Conservation (phyloP, 2,113 vertebrate species). For the Vulpes lagopus region DNA sequence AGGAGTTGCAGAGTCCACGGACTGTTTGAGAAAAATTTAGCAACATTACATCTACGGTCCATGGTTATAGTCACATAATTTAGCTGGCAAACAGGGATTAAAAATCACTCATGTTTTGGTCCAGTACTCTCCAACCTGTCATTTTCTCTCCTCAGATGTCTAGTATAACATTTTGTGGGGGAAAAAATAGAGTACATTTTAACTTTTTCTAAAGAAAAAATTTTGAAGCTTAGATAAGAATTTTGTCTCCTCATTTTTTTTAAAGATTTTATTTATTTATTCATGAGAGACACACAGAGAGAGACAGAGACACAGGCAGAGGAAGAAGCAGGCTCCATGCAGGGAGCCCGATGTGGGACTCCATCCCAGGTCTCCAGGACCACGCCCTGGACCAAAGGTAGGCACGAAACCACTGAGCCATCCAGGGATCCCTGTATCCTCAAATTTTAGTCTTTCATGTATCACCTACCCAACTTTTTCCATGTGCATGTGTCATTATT, state of each 20-base stretch:
- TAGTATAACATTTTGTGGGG: not conserved
- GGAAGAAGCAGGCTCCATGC: too few species aligned
- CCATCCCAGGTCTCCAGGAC: too few species aligned
- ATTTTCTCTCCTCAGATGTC: not conserved
- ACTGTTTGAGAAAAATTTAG: not conserved
- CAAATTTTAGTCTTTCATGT: not conserved
- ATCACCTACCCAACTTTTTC: not conserved
- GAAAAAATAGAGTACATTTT: not conserved
- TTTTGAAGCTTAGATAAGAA: not conserved
- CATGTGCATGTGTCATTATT: not conserved
- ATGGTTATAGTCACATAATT: not conserved
- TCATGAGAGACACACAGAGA: too few species aligned
- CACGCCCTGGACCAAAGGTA: too few species aligned
- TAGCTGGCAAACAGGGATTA: not conserved
- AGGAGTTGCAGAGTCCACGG: not conserved
- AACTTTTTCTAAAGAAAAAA: constrained; percentile 18
- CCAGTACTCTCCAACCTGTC: not conserved
- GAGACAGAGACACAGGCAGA: too few species aligned
- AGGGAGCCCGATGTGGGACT: too few species aligned
- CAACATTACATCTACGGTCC: not conserved
- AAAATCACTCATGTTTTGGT: not conserved
- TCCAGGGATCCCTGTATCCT: not conserved
- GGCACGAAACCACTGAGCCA: too few species aligned
- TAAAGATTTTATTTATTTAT: too few species aligned
- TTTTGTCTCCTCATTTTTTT: constrained; percentile 3